Evolutionary conservation across 2,113 vertebrate species (phyloP).

Genomic region (Glaucomys volans): DNA sequence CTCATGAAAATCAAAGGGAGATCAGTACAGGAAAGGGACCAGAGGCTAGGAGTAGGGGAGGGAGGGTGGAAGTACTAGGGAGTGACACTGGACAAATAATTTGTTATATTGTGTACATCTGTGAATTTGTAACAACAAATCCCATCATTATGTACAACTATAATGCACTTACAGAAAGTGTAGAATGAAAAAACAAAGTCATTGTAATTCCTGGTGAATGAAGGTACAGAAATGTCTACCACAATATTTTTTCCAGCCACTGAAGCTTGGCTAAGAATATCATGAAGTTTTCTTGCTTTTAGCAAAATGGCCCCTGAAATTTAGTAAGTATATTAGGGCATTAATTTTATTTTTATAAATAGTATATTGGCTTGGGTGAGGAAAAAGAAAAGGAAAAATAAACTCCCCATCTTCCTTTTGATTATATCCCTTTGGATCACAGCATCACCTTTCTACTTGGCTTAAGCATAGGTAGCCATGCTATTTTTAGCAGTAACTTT

Average conservation of each 20-base stretch:
- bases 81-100: too few relatives aligned
- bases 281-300: slow-evolving; percentile 27
- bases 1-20: too few relatives aligned
- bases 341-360: slow-evolving; percentile 47
- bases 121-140: too few relatives aligned
- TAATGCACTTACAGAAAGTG: too few relatives aligned
- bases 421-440: background rate
- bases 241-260: background rate
- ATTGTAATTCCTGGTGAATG: background rate
- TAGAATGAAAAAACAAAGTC: too few relatives aligned
- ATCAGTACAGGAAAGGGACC: too few relatives aligned
- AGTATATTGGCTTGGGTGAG: slow-evolving; percentile 11
- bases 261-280: background rate
- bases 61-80: too few relatives aligned
- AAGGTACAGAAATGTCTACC: background rate
- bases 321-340: background rate
- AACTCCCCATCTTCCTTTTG: background rate
- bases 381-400: background rate
- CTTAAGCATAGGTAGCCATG: background rate
- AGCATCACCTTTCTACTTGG: background rate
- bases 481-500: background rate
- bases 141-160: too few relatives aligned
- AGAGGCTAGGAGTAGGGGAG: too few relatives aligned
- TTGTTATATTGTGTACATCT: too few relatives aligned
- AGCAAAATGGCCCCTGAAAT: slow-evolving; percentile 46